Conservation (phyloP, 2,113 vertebrate species). For the Notothenia rossii region DNA sequence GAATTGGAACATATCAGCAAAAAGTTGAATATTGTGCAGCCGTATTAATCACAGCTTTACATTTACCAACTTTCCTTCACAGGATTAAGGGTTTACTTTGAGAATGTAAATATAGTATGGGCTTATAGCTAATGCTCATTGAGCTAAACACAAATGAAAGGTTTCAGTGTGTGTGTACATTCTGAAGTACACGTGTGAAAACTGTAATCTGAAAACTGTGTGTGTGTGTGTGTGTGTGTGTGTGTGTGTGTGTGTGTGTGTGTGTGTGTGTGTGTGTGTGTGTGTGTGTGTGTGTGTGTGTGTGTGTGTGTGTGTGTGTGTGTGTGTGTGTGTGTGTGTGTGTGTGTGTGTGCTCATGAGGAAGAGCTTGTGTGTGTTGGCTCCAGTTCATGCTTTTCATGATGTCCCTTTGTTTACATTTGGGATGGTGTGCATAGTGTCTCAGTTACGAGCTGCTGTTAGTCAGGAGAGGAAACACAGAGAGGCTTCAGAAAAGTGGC, state of each 20-base stretch:
- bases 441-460: too few species aligned
- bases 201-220: slow-evolving; percentile 40
- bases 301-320: too few species aligned
- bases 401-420: too few species aligned
- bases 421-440: too few species aligned
- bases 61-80: background rate
- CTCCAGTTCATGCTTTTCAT: too few species aligned
- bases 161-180: background rate
- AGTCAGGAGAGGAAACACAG: too few species aligned
- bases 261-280: background rate
- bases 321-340: too few species aligned
- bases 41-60: background rate
- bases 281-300: background rate
- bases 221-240: slow-evolving; percentile 14
- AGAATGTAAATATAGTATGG: background rate
- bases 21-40: too few species aligned
- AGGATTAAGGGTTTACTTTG: background rate
- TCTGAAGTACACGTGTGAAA: slow-evolving; percentile 3
- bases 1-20: too few species aligned
- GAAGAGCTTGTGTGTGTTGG: background rate
- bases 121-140: slow-evolving; percentile 7
- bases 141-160: slow-evolving; percentile 31
- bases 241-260: background rate
- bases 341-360: background rate
- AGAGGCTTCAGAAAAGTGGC: too few species aligned